phyloP scores from a whole-genome alignment of 2,888 invertebrate genomes.

The Drosophila testacea region DNA sequence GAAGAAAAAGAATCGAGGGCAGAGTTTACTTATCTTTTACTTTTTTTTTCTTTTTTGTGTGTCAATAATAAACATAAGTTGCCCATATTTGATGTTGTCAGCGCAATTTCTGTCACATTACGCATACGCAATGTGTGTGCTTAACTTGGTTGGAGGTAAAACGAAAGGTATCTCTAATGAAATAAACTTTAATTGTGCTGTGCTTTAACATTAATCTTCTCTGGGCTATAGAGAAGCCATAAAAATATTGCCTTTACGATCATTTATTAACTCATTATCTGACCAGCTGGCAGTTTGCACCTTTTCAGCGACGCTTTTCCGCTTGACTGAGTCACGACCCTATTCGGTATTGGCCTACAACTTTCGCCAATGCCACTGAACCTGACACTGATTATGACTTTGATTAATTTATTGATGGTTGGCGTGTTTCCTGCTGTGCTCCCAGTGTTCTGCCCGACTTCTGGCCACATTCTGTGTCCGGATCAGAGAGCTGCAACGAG shows the following conservation, averaged over 20 bases:
- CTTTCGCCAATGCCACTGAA: conserved; percentile 71
- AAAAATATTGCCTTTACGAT: conserved; percentile 67
- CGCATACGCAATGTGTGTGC: conserved; percentile 58
- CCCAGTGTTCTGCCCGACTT: conserved; percentile 6
- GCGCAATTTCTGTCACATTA: conserved; percentile 57
- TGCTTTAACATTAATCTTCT: conserved; percentile 41
- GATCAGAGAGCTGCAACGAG: too few species aligned
- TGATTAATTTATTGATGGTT: conserved; percentile 84
- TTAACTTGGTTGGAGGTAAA: neutral
- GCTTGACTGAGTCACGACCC: conserved; percentile 49
- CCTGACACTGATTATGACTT: conserved; percentile 82
- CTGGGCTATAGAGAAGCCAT: conserved; percentile 10
- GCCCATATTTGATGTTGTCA: conserved; percentile 70
- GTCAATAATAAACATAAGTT: conserved; percentile 80
- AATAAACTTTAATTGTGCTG: conserved; percentile 18
- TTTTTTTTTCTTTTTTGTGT: conserved; percentile 7
- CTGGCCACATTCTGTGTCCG: conserved; percentile 13
- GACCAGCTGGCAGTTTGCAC: conserved; percentile 69
- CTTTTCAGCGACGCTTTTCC: conserved; percentile 64
- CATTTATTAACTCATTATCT: conserved; percentile 79
- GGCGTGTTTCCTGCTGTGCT: conserved; percentile 78
- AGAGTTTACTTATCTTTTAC: conserved; percentile 37
- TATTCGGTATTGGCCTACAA: conserved; percentile 47
- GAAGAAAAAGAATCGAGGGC: neutral
- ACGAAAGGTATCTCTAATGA: conserved; percentile 1